phyloP scores from a whole-genome alignment of 2,888 invertebrate genomes.

The Phytoseiulus persimilis region DNA sequence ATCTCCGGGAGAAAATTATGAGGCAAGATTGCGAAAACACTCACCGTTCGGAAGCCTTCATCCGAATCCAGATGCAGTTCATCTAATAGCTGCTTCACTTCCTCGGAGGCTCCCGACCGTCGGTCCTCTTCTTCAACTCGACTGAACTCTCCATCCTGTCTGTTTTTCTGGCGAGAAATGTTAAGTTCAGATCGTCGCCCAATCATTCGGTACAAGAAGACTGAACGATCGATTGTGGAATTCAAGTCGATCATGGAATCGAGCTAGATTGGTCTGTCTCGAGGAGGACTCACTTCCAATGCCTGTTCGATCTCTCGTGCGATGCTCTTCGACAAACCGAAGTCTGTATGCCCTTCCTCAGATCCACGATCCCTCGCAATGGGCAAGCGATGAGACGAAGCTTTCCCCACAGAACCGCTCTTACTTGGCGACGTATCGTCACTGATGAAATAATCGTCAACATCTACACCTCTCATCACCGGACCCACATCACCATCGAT shows the following conservation, averaged over 20 bases:
- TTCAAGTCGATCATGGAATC: no score
- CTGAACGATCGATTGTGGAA: no score
- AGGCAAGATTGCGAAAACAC: no score
- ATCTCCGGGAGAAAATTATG: no score
- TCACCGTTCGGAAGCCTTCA: background rate
- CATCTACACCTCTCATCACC: conserved; percentile 45
- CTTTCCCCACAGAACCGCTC: background rate
- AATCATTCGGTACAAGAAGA: background rate
- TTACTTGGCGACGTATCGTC: conserved; percentile 40
- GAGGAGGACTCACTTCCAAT: conserved; percentile 7
- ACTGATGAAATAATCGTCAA: conserved; percentile 44
- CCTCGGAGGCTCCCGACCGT: background rate
- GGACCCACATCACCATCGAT: conserved; percentile 41
- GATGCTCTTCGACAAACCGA: conserved; percentile 10
- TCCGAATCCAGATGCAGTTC: background rate
- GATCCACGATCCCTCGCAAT: background rate
- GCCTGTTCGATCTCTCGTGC: conserved; percentile 28
- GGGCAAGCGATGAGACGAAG: background rate
- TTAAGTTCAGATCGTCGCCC: no score
- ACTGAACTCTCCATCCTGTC: background rate
- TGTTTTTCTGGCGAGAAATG: background rate
- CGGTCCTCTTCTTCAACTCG: background rate
- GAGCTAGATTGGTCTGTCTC: no score
- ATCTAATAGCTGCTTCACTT: background rate
- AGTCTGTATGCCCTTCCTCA: background rate